Evolutionary conservation across 37 sponge, comb jelly and placozoan genomes (phyloP), one percentile per base, ranked within the genome.

Genomic region (Theonella swinhoei): DNA sequence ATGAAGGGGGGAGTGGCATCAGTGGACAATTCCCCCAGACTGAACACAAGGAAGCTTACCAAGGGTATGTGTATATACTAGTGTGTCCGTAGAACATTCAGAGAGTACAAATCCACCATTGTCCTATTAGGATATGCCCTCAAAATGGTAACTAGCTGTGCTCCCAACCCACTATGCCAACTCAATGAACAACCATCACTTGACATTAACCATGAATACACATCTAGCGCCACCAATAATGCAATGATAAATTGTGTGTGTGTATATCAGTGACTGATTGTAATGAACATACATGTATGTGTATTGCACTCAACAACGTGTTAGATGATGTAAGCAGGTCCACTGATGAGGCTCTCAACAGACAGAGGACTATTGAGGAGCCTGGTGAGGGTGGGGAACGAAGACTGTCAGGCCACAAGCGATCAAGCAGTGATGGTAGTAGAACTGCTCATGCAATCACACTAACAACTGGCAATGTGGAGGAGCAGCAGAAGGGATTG

Each of bases 1-100:
- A 63, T 26, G 64, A 82, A 62, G 35, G 61, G 75, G 68, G 64
- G 67, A 5, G 54, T 47, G 54, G 54, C 11, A 14, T 47, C 54
- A 17, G 11, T 47, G 54, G 54, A 42, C 5, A 37, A 22, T 38
- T 64, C 61, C 22, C 74, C 42, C 29, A 43, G 24, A 59, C 54
- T 47, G 11, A 47, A 14, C 14, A 14, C 14, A 47, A 7, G 14
- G 54, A 47, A 7, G 7, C 54, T 47, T 14, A 17, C 54, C 54
- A 47, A 14, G 14, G 54, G 54, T 47, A 47, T 47, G 54, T n/a
- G n/a, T n/a, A n/a, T n/a, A n/a, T n/a, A n/a, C n/a, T n/a, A n/a
- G n/a, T n/a, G n/a, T n/a, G n/a, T n/a, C n/a, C n/a, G n/a, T n/a
- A n/a, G n/a, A n/a, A n/a, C n/a, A n/a, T n/a, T n/a, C n/a, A n/a